Evolutionary conservation across 2,888 invertebrate genomes (phyloP).

Genomic region (Nebria salina): DNA sequence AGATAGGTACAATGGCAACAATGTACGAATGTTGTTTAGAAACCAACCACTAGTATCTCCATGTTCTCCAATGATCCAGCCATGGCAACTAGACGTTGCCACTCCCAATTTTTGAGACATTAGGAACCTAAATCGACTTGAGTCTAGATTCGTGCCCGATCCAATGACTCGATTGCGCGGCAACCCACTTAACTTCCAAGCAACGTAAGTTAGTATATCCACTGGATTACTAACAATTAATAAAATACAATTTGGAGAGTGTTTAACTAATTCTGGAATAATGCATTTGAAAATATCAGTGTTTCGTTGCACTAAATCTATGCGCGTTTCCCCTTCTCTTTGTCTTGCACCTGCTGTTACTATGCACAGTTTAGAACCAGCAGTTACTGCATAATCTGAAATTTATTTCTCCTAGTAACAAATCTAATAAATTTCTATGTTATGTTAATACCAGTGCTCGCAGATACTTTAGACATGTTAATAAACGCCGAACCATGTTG

Average conservation of each 20-base stretch:
- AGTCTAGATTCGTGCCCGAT: constrained; percentile 92
- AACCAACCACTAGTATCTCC: constrained; percentile 82
- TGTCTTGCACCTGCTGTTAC: constrained; percentile 93
- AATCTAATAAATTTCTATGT: neutral
- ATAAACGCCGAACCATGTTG: constrained; percentile 90
- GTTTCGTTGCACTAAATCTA: constrained; percentile 89
- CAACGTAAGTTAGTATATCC: constrained; percentile 90
- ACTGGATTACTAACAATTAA: constrained; percentile 93
- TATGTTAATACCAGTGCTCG: constrained; percentile 67
- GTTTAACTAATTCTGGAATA: constrained; percentile 81
- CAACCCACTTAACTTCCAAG: constrained; percentile 94
- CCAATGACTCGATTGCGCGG: constrained; percentile 88
- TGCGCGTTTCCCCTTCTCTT: constrained; percentile 87
- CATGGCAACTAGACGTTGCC: constrained; percentile 87
- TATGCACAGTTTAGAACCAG: constrained; percentile 85
- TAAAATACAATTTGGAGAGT: constrained; percentile 87
- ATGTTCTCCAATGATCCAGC: constrained; percentile 94
- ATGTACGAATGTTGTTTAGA: neutral
- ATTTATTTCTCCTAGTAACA: constrained; percentile 43
- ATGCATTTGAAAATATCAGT: constrained; percentile 88
- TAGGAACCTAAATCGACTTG: constrained; percentile 88
- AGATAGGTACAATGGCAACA: too few species aligned
- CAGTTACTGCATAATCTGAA: constrained; percentile 78
- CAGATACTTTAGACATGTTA: constrained; percentile 80
- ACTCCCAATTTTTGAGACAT: constrained; percentile 84